Evolutionary conservation across 2,888 invertebrate genomes (phyloP).

Genomic region (Brenthis daphne): DNA sequence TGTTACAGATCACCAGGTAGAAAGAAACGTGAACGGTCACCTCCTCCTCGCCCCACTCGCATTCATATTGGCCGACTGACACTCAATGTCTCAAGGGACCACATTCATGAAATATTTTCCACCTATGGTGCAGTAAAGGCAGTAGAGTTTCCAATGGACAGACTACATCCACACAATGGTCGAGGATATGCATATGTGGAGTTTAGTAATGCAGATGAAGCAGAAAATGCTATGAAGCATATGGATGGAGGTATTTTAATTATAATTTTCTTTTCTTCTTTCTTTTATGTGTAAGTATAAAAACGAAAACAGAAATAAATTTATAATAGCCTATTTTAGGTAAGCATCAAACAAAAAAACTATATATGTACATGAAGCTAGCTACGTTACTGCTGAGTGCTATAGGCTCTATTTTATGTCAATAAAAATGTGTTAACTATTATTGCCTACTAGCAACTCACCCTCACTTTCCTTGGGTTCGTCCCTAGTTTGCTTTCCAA

Average conservation of each 20-base stretch:
- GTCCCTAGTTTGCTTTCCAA: too few species aligned
- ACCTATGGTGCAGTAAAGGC: conserved; percentile 92
- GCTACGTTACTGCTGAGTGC: too few species aligned
- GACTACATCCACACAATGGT: conserved; percentile 93
- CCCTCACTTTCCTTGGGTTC: too few species aligned
- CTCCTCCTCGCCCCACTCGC: conserved; percentile 94
- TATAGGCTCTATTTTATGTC: too few species aligned
- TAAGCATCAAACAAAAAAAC: too few species aligned
- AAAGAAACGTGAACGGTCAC: conserved; percentile 91
- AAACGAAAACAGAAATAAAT: too few species aligned
- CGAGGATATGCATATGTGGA: conserved; percentile 98
- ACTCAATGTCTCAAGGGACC: conserved; percentile 95
- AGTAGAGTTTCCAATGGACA: conserved; percentile 94
- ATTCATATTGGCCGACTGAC: conserved; percentile 97
- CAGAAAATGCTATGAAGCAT: conserved; percentile 99
- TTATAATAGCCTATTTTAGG: too few species aligned
- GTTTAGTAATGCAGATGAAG: conserved; percentile 95
- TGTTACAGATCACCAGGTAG: conserved; percentile 81
- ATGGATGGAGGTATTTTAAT: conserved; percentile 95
- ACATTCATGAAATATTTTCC: conserved; percentile 95
- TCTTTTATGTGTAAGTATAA: not conserved
- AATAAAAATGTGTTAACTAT: too few species aligned
- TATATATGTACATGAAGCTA: not conserved
- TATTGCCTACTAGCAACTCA: too few species aligned
- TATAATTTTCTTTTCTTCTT: not conserved